These are phyloP conservation scores for Linhomoeus sp. DNA, from an alignment of 2,888 invertebrate genomes.

Conservation along the genomic window DNA sequence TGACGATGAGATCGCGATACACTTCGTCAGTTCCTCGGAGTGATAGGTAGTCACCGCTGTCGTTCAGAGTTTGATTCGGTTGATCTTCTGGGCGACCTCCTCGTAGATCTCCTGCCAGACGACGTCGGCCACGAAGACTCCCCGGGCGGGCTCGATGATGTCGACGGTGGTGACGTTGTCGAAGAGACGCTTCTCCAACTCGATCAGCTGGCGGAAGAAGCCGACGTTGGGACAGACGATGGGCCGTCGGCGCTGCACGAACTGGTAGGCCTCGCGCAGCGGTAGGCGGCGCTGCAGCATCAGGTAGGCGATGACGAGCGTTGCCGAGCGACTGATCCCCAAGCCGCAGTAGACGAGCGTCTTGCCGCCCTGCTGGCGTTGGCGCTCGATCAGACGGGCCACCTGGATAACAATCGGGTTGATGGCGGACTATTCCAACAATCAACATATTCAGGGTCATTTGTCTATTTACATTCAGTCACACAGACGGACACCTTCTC, in stretches of 20 bases:
- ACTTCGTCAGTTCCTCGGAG: too few relatives aligned
- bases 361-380: constrained; percentile 13
- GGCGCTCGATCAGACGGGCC: not conserved
- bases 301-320: constrained; percentile 17
- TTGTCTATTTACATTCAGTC: too few relatives aligned
- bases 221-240: constrained; percentile 19
- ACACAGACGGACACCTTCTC: not conserved
- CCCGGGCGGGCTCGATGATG: constrained; percentile 14
- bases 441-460: too few relatives aligned
- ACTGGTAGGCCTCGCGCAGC: constrained; percentile 15
- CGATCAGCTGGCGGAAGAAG: constrained; percentile 18
- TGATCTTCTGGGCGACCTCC: constrained; percentile 10
- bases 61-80: too few relatives aligned
- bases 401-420: too few relatives aligned
- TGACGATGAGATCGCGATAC: too few relatives aligned
- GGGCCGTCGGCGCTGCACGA: constrained; percentile 13
- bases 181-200: constrained; percentile 10
- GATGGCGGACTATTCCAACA: too few relatives aligned
- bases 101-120: constrained; percentile 19
- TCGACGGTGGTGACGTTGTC: constrained; percentile 7
- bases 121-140: constrained; percentile 17
- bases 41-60: too few relatives aligned
- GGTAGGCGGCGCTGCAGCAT: constrained; percentile 15
- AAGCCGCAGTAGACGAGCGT: constrained; percentile 16
- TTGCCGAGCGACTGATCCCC: constrained; percentile 17